Base-by-base conservation (phyloP, 2,888 invertebrate genomes). In the Gymnocheta viridis region DNA sequence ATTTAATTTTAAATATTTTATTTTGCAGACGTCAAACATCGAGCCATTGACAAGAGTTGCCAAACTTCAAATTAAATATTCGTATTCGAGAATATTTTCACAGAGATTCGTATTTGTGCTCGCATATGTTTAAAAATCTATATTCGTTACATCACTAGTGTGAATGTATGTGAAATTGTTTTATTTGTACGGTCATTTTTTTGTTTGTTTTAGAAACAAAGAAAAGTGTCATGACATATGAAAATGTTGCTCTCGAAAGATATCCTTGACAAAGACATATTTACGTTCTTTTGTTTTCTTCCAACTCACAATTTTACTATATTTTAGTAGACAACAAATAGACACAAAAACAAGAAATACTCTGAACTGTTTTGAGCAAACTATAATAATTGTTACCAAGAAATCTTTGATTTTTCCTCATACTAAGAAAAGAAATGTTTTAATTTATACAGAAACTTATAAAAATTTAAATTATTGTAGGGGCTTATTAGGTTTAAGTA, bases 191-290 rank as follows among this genome's bases (percentile, higher is more conserved):
- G 29, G 17, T 27, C 17, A 19, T 60, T 17, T 51, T 27, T n/a
- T 56, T 32, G 2, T 10, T 54, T 58, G 22, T 51, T 38, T 14
- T 41, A 1, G 12, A 41, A 41, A 64, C 41, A 74, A 64, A 74
- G 29, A 54, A 54, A 4, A 29, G 19, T n/a, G 22, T n/a, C 24
- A 19, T 27, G 27, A 41, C 0, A 49, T 27, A 44, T 56, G 22
- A 49, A 58, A 32, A 38, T 67, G 9, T 62, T 12, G 49, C 60
- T 22, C 60, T 70, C 35, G 4, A 22, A 54, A 41, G 41, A 54
- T 62, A 60, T 51, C 62, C 69, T 79, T 79, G 70, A 41, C 62
- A 79, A 47, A 54, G 62, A 22, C 17, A 10, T 49, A 27, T 54
- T 60, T 60, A 47, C n/a, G 12, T 19, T 10, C 4, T 4, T 29